Evolutionary conservation across 2,113 vertebrate genomes (phyloP), one percentile per base, ranked within the genome.

Genomic region (Lonchura striata): DNA sequence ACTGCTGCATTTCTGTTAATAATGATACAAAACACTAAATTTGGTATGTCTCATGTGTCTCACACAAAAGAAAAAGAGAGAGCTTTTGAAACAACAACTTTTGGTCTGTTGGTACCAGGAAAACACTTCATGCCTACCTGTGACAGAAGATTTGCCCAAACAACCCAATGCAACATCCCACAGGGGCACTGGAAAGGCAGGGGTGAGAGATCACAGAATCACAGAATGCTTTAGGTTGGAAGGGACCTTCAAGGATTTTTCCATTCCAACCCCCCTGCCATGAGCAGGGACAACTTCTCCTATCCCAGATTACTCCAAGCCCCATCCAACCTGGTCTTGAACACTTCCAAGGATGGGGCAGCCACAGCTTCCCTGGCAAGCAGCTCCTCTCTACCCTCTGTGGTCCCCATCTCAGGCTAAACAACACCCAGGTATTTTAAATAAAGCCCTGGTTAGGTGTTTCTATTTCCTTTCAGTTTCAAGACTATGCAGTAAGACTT

Each of bases 91-190:
- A 64, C 12, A 54, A 6, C 25, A 52, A 1, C 14, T 44, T 72
- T 69, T 27, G 52, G 12, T 39, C 28, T 50, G 23, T 6, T 60
- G n/a, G n/a, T n/a, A 20, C 1, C 13, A 39, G 14, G 21, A 72
- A 52, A 61, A 56, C 0, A 2, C 10, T 71, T 59, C 22, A 10
- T 35, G 17, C 2, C 13, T 27, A 3, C 15, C 25, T 39, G 5
- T 13, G 27, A 11, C 10, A 35, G 44, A 15, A 50, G 14, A 52
- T 42, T 17, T 75, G 39, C 35, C 28, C 47, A 78, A 27, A 9
- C 11, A 81, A 17, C 22, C 6, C 15, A 21, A 59, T 1, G 3
- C 0, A 9, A 37, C 49, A 21, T 22, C 35, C 14, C 41, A 39
- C 3, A 21, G 5, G 50, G 71, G 18, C 27, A 6, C 14, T 30